Evolutionary conservation across 1,140 invertebrate species (phyloP).

Genomic region (Bombus vancouverensis): DNA sequence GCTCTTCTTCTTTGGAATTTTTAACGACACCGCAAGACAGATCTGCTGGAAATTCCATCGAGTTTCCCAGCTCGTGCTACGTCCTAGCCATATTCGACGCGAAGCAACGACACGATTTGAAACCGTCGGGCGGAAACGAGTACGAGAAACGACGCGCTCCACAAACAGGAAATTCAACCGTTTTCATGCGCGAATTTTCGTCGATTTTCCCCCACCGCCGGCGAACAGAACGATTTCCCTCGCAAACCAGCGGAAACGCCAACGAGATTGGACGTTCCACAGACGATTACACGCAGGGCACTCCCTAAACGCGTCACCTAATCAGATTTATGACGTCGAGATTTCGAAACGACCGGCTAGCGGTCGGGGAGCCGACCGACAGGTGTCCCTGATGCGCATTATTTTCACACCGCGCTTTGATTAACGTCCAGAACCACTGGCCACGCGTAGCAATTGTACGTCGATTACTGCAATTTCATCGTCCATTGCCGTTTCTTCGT

Average conservation of each 20-base stretch:
- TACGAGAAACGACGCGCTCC: not conserved
- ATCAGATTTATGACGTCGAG: constrained; percentile 20
- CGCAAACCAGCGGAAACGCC: constrained; percentile 19
- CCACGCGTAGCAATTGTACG: not conserved
- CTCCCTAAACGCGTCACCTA: not conserved
- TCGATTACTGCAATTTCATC: constrained; percentile 1
- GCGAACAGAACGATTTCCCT: not conserved
- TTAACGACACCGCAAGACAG: not conserved
- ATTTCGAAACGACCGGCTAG: constrained; percentile 4
- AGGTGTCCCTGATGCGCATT: constrained; percentile 4
- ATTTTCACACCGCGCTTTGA: constrained; percentile 9
- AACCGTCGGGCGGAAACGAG: not conserved
- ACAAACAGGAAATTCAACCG: not conserved
- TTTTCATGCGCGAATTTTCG: not conserved
- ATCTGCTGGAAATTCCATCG: not conserved
- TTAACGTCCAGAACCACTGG: not conserved
- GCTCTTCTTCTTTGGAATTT: not conserved
- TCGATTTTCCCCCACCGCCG: not conserved
- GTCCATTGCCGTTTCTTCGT: not conserved
- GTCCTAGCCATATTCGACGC: not conserved
- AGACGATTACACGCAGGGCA: constrained; percentile 10
- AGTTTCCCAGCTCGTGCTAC: not conserved
- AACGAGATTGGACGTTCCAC: constrained; percentile 13
- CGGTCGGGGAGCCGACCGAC: not conserved
- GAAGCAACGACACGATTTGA: too few species aligned